phyloP scores from a whole-genome alignment of 2,888 invertebrate species.

The Clitarchus hookeri region DNA sequence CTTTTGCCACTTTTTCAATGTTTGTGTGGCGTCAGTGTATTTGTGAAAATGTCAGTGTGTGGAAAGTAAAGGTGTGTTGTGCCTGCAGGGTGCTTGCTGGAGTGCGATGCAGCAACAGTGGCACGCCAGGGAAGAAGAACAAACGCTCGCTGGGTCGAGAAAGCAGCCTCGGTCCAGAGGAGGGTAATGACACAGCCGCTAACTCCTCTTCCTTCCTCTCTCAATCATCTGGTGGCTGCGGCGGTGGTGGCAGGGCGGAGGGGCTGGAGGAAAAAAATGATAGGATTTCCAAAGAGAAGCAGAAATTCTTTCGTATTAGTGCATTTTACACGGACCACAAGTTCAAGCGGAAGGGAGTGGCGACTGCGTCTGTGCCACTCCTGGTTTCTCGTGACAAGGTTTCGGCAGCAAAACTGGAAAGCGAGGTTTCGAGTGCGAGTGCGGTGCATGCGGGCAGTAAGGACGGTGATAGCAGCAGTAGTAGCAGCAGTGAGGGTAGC shows the following conservation, averaged over 20 bases:
- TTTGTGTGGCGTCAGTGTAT: background rate
- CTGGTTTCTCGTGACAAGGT: background rate
- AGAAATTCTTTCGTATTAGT: conserved; percentile 82
- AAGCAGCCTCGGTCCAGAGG: conserved; percentile 42
- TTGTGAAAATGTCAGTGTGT: background rate
- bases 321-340: conserved; percentile 71
- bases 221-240: conserved; percentile 55
- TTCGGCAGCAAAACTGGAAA: conserved; percentile 4
- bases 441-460: background rate
- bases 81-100: background rate
- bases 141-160: conserved; percentile 35
- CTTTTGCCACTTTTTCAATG: no score
- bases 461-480: conserved; percentile 39
- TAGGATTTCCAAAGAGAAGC: conserved; percentile 84
- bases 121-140: conserved; percentile 47
- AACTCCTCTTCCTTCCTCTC: conserved; percentile 43
- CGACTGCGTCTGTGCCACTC: background rate
- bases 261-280: conserved; percentile 65
- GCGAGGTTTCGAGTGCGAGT: background rate
- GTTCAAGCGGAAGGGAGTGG: conserved; percentile 45
- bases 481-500: conserved; percentile 19
- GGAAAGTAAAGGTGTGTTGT: background rate
- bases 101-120: conserved; percentile 8
- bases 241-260: conserved; percentile 47
- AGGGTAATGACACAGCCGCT: conserved; percentile 53